Base-by-base conservation (phyloP, 1,140 invertebrate species). In the Bombus fervidus region DNA sequence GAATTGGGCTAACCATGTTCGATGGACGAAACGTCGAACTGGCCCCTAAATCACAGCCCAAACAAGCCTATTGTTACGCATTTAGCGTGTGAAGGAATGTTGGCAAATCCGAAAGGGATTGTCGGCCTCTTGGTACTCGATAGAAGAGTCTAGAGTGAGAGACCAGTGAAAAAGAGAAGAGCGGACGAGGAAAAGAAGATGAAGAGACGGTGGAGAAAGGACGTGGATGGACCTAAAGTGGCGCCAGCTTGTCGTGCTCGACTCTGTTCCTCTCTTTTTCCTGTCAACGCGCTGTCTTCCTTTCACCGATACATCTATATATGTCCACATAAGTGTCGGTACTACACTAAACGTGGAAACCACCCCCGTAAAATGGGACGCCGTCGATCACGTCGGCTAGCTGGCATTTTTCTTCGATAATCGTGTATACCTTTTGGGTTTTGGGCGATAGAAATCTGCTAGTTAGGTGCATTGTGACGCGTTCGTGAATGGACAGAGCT, bases 61-160 rank as follows among this genome's bases (percentile, higher is more conserved):
- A 95, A 94, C 92, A 94, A 94, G 92, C 87, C 93, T 91, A 94
- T 94, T 94, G 93, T 95, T 93, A 91, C 86, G 88, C 92, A 93
- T 93, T 94, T 93, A 93, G 92, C 91, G 91, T 94, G 93, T 93
- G 91, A 94, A 94, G 93, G 93, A 94, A 94, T 93, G 91, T 93
- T 92, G 91, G 91, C 91, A 93, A 93, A 94, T 93, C 91, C 80
- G 83, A 87, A 90, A 91, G 86, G 91, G 89, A 92, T 91, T 92
- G 88, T 83, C 86, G 79, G 91, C 76, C 81, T 68, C 74, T 90
- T 84, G 83, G 66, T 80, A 53, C 71, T 79, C 75, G 83, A 87
- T 81, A 86, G 84, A 80, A 86, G 75, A 83, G 66, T 12, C 57
- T 83, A 77, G 82, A 75, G 83, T 79, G 82, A 87, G 75, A 64